These are phyloP conservation scores for Eilema caniola DNA, from an alignment of 2,888 invertebrate genomes.

Conservation along the genomic window DNA sequence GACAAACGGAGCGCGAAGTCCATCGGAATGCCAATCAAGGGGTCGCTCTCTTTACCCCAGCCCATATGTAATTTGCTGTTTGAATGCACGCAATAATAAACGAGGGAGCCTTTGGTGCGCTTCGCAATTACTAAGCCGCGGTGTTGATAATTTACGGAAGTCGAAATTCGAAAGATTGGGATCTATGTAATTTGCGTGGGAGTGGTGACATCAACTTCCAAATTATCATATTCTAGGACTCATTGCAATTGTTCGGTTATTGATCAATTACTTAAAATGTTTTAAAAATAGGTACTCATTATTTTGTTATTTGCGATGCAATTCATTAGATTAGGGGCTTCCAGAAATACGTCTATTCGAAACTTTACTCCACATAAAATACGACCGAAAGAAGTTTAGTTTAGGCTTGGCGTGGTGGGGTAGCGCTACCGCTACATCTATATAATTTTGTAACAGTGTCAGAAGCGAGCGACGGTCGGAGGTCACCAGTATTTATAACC, in stretches of 20 bases:
- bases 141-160: constrained; percentile 28
- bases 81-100: constrained; percentile 54
- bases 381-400: no score
- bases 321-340: no score
- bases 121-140: constrained; percentile 33
- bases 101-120: constrained; percentile 22
- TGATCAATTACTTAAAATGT: no score
- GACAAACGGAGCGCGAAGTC: constrained; percentile 74
- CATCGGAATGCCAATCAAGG: constrained; percentile 84
- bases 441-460: no score
- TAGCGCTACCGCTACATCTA: no score
- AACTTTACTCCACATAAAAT: no score
- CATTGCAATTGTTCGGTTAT: neutral
- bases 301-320: no score
- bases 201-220: neutral
- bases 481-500: no score
- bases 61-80: constrained; percentile 61
- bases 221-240: neutral
- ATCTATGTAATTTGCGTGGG: neutral
- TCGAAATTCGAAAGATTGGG: constrained; percentile 8
- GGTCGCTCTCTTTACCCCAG: constrained; percentile 49
- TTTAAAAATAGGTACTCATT: no score
- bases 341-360: no score
- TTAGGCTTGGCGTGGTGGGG: no score
- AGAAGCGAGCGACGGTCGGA: no score